These are phyloP conservation scores for Lasioglossum figueresi DNA, from an alignment of 2,888 invertebrate species.

Conservation along the genomic window DNA sequence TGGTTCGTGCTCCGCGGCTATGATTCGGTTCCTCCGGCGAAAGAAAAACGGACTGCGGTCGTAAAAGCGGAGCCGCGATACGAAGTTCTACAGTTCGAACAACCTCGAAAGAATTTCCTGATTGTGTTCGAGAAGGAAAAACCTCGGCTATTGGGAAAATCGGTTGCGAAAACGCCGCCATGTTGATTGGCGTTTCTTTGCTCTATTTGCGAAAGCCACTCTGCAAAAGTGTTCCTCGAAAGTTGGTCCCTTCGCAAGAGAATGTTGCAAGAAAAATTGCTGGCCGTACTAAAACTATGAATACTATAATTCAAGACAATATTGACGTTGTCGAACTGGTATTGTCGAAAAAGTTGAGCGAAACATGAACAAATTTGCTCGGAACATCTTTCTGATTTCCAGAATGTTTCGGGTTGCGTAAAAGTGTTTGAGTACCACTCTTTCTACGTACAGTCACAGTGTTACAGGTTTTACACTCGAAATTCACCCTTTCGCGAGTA, in stretches of 20 bases:
- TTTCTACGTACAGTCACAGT: neutral
- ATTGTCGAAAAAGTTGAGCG: neutral
- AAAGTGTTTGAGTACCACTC: neutral
- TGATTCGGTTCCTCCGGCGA: neutral
- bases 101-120: neutral
- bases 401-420: too few relatives aligned
- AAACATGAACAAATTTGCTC: neutral
- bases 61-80: neutral
- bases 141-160: neutral
- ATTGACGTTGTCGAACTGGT: neutral
- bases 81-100: neutral
- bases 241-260: neutral
- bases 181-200: neutral
- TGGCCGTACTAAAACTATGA: neutral
- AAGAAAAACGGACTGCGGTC: neutral
- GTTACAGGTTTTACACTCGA: too few relatives aligned
- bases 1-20: neutral
- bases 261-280: neutral
- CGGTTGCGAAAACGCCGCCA: conserved; percentile 1
- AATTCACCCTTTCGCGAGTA: too few relatives aligned
- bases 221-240: neutral
- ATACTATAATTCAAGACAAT: neutral
- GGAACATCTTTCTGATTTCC: neutral
- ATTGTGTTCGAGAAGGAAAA: neutral
- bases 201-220: neutral